A percentile compares a stretch with the other conserved stretches of the same genome.
Conservation (phyloP, 2,113 vertebrate genomes). For the human region DNA sequence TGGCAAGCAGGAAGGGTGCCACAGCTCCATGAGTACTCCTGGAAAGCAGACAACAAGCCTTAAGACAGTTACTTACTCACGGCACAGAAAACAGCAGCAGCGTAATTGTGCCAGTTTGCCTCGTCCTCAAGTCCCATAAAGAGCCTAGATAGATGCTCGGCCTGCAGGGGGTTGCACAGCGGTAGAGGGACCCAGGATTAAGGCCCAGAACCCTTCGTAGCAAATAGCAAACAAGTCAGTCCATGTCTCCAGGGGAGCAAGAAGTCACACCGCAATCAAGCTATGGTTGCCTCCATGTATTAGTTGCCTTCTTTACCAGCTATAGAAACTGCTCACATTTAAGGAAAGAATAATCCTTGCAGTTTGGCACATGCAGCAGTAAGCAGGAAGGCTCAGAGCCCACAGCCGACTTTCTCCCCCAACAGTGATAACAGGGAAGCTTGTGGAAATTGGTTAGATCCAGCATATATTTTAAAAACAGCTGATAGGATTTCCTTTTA, state of each 20-base stretch:
- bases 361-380: not conserved
- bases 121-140: not conserved
- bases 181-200: not conserved
- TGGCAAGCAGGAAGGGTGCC: not conserved
- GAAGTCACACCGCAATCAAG: not conserved
- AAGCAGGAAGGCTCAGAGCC: not conserved
- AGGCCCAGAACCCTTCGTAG: not conserved
- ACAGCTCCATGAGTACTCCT: not conserved
- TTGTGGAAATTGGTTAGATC: not conserved
- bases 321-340: not conserved
- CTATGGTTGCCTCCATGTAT: not conserved
- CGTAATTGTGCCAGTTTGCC: not conserved
- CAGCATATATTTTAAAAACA: not conserved
- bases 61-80: not conserved
- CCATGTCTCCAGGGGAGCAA: not conserved
- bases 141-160: no score
- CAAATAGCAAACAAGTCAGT: not conserved
- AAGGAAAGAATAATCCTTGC: no score
- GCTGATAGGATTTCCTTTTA: not conserved
- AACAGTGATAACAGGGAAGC: not conserved
- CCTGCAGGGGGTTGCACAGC: not conserved
- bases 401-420: not conserved
- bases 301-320: not conserved
- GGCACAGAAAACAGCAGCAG: not conserved
- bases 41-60: not conserved